Evolutionary conservation across 2,888 invertebrate species (phyloP).

Genomic region (Archips xylosteana): DNA sequence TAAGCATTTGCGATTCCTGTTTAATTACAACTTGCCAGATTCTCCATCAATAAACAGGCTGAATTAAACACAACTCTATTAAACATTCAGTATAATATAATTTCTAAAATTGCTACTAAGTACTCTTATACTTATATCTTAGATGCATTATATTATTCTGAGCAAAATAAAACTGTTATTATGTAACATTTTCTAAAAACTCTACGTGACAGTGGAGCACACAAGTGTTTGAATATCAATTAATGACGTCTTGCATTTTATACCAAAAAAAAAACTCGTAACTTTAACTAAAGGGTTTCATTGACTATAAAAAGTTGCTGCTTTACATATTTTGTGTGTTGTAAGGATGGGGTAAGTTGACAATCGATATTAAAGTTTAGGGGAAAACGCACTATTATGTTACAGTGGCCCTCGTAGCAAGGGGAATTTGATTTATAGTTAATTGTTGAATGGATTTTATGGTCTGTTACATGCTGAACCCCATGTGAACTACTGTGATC

Average conservation of each 20-base stretch:
- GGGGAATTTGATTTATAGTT: slow-evolving; percentile 58
- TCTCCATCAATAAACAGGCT: too few relatives aligned
- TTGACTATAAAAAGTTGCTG: slow-evolving; percentile 5
- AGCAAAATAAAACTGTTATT: neutral
- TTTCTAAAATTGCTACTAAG: too few relatives aligned
- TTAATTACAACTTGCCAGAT: too few relatives aligned
- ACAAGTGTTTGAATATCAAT: slow-evolving; percentile 14
- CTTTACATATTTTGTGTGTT: slow-evolving; percentile 21
- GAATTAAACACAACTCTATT: too few relatives aligned
- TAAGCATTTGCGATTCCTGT: too few relatives aligned
- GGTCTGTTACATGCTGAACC: slow-evolving; percentile 62
- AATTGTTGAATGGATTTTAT: slow-evolving; percentile 66
- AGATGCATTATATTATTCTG: neutral
- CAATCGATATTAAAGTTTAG: slow-evolving; percentile 44
- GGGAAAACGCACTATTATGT: slow-evolving; percentile 35
- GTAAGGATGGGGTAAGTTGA: slow-evolving; percentile 33
- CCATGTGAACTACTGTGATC: slow-evolving; percentile 19
- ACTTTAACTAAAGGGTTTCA: slow-evolving; percentile 9
- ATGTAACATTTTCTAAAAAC: neutral
- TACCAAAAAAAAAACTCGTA: neutral
- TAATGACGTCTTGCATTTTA: neutral
- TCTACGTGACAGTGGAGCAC: neutral
- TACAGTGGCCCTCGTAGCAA: slow-evolving; percentile 52
- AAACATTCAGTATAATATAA: too few relatives aligned
- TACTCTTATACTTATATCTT: too few relatives aligned